phyloP scores from a whole-genome alignment of 92 coral and sea anemone species.

The Zoanthus sansibaricus region DNA sequence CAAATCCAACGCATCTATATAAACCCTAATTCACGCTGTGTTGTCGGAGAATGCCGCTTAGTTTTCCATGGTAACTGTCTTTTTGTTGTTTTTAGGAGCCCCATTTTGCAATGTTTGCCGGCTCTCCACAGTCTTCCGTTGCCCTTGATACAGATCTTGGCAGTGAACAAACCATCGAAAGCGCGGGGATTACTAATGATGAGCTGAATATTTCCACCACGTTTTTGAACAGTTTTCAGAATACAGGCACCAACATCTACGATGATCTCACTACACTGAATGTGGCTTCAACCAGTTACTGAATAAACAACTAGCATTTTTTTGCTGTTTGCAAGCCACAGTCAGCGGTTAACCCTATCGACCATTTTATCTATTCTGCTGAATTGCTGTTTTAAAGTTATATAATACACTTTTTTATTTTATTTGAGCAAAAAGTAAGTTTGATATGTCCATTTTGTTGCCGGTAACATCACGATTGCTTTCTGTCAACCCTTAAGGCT shows the following conservation, averaged over 20 bases:
- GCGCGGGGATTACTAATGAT: constrained; percentile 21
- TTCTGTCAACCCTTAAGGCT: too few relatives aligned
- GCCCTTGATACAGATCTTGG: constrained; percentile 28
- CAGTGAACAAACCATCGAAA: constrained; percentile 38
- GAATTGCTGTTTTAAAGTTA: too few relatives aligned
- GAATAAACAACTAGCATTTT: not conserved
- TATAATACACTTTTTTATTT: too few relatives aligned
- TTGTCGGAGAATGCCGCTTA: not conserved
- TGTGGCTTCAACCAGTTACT: constrained; percentile 10
- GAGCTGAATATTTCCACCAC: constrained; percentile 59
- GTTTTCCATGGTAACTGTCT: constrained; percentile 45
- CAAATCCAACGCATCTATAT: too few relatives aligned
- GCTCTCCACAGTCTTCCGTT: constrained; percentile 40
- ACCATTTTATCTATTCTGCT: too few relatives aligned
- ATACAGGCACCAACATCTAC: constrained; percentile 11
- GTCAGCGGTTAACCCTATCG: too few relatives aligned
- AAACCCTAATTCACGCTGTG: too few relatives aligned
- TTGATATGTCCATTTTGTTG: too few relatives aligned
- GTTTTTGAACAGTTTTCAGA: constrained; percentile 65
- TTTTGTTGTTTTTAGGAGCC: constrained; percentile 28
- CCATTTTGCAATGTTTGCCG: not conserved
- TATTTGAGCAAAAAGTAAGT: too few relatives aligned
- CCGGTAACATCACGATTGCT: too few relatives aligned
- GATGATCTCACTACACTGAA: constrained; percentile 13
- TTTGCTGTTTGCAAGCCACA: too few relatives aligned